Evolutionary conservation across 2,888 invertebrate species (phyloP).

Genomic region (Lasioglossum villosulum): DNA sequence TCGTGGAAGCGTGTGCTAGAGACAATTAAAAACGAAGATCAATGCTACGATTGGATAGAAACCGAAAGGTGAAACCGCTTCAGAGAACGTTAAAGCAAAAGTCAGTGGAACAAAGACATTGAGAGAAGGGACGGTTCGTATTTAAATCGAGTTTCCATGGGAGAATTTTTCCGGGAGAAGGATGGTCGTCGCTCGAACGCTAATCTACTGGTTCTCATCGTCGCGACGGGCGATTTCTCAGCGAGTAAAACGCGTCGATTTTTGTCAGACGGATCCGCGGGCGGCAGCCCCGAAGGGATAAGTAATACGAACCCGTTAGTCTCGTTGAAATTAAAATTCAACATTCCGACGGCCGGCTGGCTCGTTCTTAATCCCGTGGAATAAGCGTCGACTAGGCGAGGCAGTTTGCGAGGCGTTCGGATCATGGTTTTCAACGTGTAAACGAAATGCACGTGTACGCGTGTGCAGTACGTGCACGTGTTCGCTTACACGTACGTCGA

Average conservation of each 20-base stretch:
- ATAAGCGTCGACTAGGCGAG: constrained; percentile 33
- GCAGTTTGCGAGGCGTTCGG: neutral
- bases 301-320: constrained; percentile 45
- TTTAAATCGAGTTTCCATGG: neutral
- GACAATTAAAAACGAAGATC: too few species aligned
- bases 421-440: neutral
- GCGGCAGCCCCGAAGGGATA: constrained; percentile 23
- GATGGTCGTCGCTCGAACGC: neutral
- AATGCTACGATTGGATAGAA: too few species aligned
- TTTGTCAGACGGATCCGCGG: constrained; percentile 31
- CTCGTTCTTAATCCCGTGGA: constrained; percentile 41
- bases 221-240: constrained; percentile 17
- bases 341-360: constrained; percentile 10
- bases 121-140: neutral
- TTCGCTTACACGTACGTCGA: too few species aligned
- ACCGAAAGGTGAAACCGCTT: too few species aligned
- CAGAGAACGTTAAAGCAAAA: neutral
- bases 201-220: constrained; percentile 15
- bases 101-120: neutral
- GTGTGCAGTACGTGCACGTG: too few species aligned
- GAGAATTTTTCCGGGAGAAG: constrained; percentile 3
- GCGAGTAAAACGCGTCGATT: constrained; percentile 27
- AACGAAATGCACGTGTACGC: neutral
- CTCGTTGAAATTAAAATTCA: constrained; percentile 47
- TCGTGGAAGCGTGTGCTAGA: too few species aligned